Evolutionary conservation across 1,140 invertebrate genomes (phyloP), one percentile per base, ranked within the genome.

Genomic region (Bombus huntii): DNA sequence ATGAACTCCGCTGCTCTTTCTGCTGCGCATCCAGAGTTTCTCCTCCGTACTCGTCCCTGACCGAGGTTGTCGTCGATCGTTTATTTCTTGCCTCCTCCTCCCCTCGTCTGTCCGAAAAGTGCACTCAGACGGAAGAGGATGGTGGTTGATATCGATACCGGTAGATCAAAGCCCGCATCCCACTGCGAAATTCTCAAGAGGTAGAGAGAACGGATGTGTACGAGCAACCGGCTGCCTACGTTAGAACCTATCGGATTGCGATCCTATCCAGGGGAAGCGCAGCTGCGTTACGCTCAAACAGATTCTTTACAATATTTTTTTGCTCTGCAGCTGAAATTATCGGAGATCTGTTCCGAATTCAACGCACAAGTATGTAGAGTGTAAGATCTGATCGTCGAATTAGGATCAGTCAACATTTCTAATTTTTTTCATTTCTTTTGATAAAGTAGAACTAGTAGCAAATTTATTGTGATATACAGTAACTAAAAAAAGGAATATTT

Each of bases 131-230:
- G 90, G 85, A 92, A 89, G 83, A 73, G 76, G 79, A 75, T 71
- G 83, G 66, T 73, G 88, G 87, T 89, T 89, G 92, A 92, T 93
- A 92, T 93, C 88, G 91, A 92, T 89, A 87, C 88, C 87, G 89
- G 89, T 92, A 92, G 92, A 93, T 93, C 93, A 93, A 93, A 93
- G 92, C 92, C 87, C 89, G 89, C 89, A 88, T 86, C 78, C 86
- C 42, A 82, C 47, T 18, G 73, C 77, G 73, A 87, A 72, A 77
- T 81, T 90, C 82, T 79, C 66, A 74, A 42, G 70, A 66, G 77
- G 39, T 68, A 37, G 37, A 57, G 65, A 66, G 62, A 66, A 66
- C n/a, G 62, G 13, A 15, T 66, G n/a, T 31, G 79, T 86, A 71
- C 59, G 73, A 28, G 28, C 31, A 5, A 76, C 28, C 39, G n/a